Evolutionary conservation across 2,797 vertebrate genomes (phyloP).

Genomic region (Pelodytes ibericus): DNA sequence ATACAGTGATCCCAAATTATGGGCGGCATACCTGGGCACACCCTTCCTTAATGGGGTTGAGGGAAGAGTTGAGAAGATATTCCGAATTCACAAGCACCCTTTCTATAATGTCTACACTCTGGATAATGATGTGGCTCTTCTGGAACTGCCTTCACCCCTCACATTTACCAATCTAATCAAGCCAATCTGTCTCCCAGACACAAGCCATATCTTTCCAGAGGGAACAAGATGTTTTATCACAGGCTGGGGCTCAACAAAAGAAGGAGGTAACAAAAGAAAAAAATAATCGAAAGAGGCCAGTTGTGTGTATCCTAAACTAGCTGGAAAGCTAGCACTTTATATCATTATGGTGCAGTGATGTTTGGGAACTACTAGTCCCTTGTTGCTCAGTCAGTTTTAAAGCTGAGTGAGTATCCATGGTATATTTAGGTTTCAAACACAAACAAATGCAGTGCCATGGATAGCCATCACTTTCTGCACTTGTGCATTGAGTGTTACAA

Average conservation of each 20-base stretch:
- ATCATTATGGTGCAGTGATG: too few relatives aligned
- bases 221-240: conserved; percentile 85
- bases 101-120: conserved; percentile 88
- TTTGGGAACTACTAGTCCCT: too few relatives aligned
- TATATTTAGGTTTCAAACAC: too few relatives aligned
- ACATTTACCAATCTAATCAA: conserved; percentile 79
- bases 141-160: conserved; percentile 79
- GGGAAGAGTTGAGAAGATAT: conserved; percentile 79
- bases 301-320: too few relatives aligned
- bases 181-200: conserved; percentile 87
- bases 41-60: conserved; percentile 77
- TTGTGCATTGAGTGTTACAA: too few relatives aligned
- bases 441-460: too few relatives aligned
- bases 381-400: too few relatives aligned
- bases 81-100: conserved; percentile 81
- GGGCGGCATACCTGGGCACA: conserved; percentile 88
- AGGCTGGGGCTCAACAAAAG: conserved; percentile 91
- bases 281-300: too few relatives aligned
- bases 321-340: too few relatives aligned
- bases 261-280: conserved; percentile 95
- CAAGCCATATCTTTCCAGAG: conserved; percentile 74
- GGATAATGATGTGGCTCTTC: conserved; percentile 87
- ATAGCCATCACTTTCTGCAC: too few relatives aligned
- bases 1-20: conserved; percentile 79
- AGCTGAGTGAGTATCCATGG: too few relatives aligned